These are phyloP conservation scores for Sipha flava DNA, from an alignment of 1,140 invertebrate species.

Conservation along the genomic window DNA sequence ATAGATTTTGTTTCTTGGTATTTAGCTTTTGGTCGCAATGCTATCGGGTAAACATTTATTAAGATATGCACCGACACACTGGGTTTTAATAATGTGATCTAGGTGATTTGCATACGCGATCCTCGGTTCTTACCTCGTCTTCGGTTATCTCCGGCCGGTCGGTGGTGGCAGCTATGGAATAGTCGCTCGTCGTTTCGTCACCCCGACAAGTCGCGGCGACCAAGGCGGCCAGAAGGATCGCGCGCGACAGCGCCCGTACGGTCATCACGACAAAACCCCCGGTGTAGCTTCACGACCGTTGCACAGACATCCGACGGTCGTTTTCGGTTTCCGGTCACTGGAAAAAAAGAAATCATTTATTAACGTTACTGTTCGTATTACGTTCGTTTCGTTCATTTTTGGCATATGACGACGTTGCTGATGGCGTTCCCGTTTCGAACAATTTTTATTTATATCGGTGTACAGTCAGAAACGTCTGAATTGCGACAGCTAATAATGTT, in stretches of 20 bases:
- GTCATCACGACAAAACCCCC: conserved; percentile 4
- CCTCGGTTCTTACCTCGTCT: conserved; percentile 4
- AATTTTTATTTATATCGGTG: too few relatives aligned
- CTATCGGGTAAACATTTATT: too few relatives aligned
- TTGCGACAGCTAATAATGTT: too few relatives aligned
- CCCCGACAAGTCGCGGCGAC: background rate
- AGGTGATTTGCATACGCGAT: too few relatives aligned
- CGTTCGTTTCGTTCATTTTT: too few relatives aligned
- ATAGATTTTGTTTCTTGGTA: too few relatives aligned
- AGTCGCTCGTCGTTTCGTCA: background rate
- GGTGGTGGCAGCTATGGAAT: background rate
- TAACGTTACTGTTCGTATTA: background rate
- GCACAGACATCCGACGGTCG: conserved; percentile 12
- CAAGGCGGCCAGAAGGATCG: background rate
- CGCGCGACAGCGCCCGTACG: background rate
- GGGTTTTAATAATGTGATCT: too few relatives aligned
- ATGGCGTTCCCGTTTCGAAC: too few relatives aligned
- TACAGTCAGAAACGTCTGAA: too few relatives aligned
- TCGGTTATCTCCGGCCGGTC: background rate
- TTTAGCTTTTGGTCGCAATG: too few relatives aligned
- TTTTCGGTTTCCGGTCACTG: background rate
- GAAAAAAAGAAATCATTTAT: background rate
- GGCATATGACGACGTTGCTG: too few relatives aligned
- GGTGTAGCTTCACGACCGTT: conserved; percentile 4
- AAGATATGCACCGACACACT: too few relatives aligned